Evolutionary conservation across 2,113 vertebrate genomes (phyloP).

Genomic region (Spermophilus dauricus): DNA sequence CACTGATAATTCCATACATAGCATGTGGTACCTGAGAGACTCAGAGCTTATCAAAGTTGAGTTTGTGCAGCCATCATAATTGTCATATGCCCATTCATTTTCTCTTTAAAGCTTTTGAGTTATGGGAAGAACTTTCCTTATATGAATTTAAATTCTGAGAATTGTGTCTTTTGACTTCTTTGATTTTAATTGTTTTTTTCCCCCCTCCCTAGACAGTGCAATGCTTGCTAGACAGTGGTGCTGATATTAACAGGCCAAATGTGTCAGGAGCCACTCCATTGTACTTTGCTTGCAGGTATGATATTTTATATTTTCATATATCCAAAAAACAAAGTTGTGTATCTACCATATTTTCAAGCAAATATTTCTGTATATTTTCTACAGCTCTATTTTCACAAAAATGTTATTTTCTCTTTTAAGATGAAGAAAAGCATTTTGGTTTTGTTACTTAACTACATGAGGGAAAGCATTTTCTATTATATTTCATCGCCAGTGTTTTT

Average conservation of each 20-base stretch:
- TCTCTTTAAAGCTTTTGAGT: conserved; percentile 4
- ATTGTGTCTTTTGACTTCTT: conserved; percentile 48
- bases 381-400: conserved; percentile 8
- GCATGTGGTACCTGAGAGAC: neutral
- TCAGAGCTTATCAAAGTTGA: neutral
- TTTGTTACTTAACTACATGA: conserved; percentile 35
- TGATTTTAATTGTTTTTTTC: conserved; percentile 74
- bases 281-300: conserved; percentile 99
- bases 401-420: conserved; percentile 50
- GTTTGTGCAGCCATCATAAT: neutral
- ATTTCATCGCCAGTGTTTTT: conserved; percentile 10
- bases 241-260: conserved; percentile 98
- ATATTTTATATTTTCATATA: conserved; percentile 46
- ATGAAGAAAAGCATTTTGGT: neutral
- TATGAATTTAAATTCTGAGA: conserved; percentile 39
- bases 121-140: neutral
- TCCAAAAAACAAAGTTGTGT: neutral
- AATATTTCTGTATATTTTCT: conserved; percentile 44
- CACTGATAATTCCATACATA: neutral
- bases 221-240: conserved; percentile 98
- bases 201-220: conserved; percentile 93
- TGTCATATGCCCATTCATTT: neutral
- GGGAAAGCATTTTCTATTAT: conserved; percentile 32
- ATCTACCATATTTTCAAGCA: neutral
- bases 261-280: conserved; percentile 98